Evolutionary conservation across 2,888 invertebrate species (phyloP).

Genomic region (Nemotelus nigrinus): DNA sequence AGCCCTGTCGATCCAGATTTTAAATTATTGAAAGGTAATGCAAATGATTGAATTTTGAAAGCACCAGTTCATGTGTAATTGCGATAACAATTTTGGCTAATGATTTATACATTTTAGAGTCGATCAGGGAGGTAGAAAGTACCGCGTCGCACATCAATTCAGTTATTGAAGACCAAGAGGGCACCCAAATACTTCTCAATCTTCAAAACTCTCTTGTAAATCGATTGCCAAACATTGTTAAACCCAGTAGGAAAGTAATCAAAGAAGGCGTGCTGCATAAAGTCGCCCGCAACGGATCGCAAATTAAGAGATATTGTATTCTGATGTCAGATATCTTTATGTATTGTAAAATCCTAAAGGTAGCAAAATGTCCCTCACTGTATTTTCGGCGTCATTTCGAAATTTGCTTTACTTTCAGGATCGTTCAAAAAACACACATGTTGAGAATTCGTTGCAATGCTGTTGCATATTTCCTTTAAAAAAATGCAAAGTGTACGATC

Average conservation of each 20-base stretch:
- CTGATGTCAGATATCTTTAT: slow-evolving; percentile 78
- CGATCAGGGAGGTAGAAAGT: slow-evolving; percentile 73
- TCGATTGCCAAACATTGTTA: slow-evolving; percentile 72
- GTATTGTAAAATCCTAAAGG: slow-evolving; percentile 74
- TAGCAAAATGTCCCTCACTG: slow-evolving; percentile 8
- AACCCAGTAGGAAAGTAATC: slow-evolving; percentile 71
- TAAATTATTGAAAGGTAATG: slow-evolving; percentile 66
- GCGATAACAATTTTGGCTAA: neutral
- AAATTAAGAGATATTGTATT: slow-evolving; percentile 73
- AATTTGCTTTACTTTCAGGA: slow-evolving; percentile 53
- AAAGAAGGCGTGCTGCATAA: slow-evolving; percentile 74
- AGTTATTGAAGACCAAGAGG: slow-evolving; percentile 78
- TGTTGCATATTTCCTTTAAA: slow-evolving; percentile 76
- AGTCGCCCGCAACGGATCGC: slow-evolving; percentile 66
- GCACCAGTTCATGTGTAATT: neutral
- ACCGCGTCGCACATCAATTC: slow-evolving; percentile 78
- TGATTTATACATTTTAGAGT: slow-evolving; percentile 65
- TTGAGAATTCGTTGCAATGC: slow-evolving; percentile 71
- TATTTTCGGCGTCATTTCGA: neutral
- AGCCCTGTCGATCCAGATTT: slow-evolving; percentile 69
- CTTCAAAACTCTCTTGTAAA: slow-evolving; percentile 73
- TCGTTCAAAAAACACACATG: slow-evolving; percentile 65
- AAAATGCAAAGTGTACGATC: slow-evolving; percentile 73
- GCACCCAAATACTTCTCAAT: slow-evolving; percentile 73
- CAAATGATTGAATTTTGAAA: neutral